Conservation (phyloP, 2,888 invertebrate genomes). For the Calameuta filiformis region DNA sequence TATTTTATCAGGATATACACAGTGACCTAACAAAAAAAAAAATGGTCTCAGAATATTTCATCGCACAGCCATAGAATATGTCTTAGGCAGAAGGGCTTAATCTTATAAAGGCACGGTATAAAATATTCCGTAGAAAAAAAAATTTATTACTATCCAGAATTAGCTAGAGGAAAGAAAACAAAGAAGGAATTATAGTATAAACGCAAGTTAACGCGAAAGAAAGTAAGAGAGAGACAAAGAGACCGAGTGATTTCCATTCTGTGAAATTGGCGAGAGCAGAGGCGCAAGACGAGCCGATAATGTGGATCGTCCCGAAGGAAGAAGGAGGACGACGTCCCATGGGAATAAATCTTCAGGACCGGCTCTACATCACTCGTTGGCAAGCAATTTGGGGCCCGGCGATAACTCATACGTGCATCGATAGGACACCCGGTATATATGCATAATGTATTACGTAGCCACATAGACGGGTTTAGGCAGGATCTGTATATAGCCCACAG, state of each 20-base stretch:
- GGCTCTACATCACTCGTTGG: constrained; percentile 64
- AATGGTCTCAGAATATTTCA: neutral
- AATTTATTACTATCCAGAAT: neutral
- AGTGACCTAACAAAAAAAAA: neutral
- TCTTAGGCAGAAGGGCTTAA: neutral
- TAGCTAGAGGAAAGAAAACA: neutral
- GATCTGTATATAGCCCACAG: neutral
- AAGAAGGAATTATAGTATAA: neutral
- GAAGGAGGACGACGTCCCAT: neutral
- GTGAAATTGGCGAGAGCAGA: constrained; percentile 43
- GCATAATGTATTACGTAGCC: constrained; percentile 42
- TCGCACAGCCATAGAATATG: neutral
- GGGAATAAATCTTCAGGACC: constrained; percentile 60
- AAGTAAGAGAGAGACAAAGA: neutral
- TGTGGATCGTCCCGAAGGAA: constrained; percentile 25
- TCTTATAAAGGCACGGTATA: neutral
- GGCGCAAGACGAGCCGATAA: constrained; percentile 44
- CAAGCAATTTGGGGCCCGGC: constrained; percentile 64
- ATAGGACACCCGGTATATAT: constrained; percentile 49
- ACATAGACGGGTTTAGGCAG: neutral
- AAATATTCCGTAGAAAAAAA: neutral
- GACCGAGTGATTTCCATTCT: constrained; percentile 24
- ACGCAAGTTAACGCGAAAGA: neutral
- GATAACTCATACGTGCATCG: constrained; percentile 65
- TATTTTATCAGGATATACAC: neutral